Evolutionary conservation across 2,113 vertebrate genomes (phyloP).

Genomic region (Hylia prasina): DNA sequence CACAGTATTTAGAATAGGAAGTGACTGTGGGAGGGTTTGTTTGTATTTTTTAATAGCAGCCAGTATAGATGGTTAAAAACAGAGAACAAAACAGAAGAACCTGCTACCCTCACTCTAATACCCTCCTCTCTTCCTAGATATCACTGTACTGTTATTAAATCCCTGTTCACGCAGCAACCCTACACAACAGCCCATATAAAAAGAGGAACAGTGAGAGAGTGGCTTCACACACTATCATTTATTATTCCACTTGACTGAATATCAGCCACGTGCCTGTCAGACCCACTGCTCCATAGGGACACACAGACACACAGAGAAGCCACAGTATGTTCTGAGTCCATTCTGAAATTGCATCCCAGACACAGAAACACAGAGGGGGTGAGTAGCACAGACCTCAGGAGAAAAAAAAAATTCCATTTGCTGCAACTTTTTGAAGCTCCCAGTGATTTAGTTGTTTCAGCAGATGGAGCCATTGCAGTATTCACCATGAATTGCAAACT

Average conservation of each 20-base stretch:
- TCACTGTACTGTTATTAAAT: background rate
- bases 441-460: conserved; percentile 31
- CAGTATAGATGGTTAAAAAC: background rate
- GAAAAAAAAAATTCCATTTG: background rate
- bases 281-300: background rate
- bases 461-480: conserved; percentile 59
- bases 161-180: background rate
- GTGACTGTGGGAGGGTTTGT: background rate
- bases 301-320: background rate
- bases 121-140: background rate
- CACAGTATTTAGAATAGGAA: background rate
- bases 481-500: background rate
- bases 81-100: background rate
- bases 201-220: background rate
- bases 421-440: background rate
- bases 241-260: background rate
- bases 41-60: background rate
- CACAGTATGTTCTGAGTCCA: background rate
- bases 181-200: background rate
- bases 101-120: background rate
- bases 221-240: background rate
- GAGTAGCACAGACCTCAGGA: background rate
- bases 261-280: background rate
- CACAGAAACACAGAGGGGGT: background rate
- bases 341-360: background rate